Evolutionary conservation across 1,140 invertebrate species (phyloP), one percentile per base, ranked within the genome.

Genomic region (Euwallacea similis): DNA sequence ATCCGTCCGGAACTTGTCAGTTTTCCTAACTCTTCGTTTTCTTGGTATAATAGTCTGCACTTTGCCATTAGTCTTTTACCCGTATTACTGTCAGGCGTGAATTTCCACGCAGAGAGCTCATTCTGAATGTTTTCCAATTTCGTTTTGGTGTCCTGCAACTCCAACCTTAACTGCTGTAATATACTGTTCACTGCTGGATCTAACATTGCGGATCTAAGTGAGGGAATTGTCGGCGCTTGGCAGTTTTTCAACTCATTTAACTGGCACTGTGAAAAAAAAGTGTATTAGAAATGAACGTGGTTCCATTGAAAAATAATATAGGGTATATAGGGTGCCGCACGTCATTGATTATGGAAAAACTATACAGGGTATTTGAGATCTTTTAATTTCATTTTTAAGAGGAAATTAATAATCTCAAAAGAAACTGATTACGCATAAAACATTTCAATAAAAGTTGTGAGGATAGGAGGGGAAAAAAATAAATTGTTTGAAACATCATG

Each of bases 11-110:
- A 97, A 7, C 94, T 93, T 55, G 97, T 97, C 87, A 97, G 94
- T 81, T 95, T 93, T 15, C 97, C 97, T 10, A 99, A 84, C 81
- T 98, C 97, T 83, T 98, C 97, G 84, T 99, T 99, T 83, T 99
- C 97, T 73, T 98, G 95, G 80, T 98, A 93, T n/a, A 99, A 84
- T 73, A 97, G 85, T 71, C 95, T 87, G 80, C 97, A 98, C 82
- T 98, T 98, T 6, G 96, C 95, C 96, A 99, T 98, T 68, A 99
- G 85, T 73, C 96, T 90, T 84, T 98, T 98, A 15, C 97, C 97
- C 46, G 96, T 98, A 85, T 98, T 95, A 72, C 95, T 98, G 84
- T 99, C 97, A 42, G 97, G 95, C 15, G 96, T 98, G 81, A 99
- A 99, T 84, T 98, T 99, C 97, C 97, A 99, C 0, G 97, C 97